Percentiles rank a stretch among this genome's conserved stretches.
Conservation (phyloP, 2,888 invertebrate genomes). For the Baronia brevicornis region DNA sequence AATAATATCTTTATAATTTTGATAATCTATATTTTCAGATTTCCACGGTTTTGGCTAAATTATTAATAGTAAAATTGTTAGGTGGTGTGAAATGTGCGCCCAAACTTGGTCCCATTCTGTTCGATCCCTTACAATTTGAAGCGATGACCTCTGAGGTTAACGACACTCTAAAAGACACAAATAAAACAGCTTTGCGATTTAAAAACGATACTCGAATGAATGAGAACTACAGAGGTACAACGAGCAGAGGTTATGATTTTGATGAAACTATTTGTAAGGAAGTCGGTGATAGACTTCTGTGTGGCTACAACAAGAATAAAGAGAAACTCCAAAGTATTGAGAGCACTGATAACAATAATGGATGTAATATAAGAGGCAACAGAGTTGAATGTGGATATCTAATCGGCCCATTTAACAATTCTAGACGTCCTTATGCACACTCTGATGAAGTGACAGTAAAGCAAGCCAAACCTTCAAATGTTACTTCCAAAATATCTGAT, state of each 20-base stretch:
- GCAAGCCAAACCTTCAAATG: background rate
- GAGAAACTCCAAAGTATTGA: conserved; percentile 25
- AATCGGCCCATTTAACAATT: conserved; percentile 20
- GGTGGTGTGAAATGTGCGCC: conserved; percentile 35
- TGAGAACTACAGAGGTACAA: background rate
- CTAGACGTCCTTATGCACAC: conserved; percentile 22
- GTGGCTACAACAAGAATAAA: conserved; percentile 53
- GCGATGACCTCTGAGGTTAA: conserved; percentile 18
- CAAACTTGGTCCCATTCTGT: conserved; percentile 31
- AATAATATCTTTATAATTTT: no score
- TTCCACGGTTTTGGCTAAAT: background rate
- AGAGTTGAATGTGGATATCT: conserved; percentile 58
- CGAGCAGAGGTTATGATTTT: conserved; percentile 35
- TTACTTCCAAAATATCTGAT: background rate
- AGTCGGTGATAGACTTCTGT: conserved; percentile 40
- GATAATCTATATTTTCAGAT: no score
- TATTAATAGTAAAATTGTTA: no score
- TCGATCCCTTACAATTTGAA: conserved; percentile 33
- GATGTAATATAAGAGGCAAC: conserved; percentile 40
- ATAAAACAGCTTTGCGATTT: conserved; percentile 3
- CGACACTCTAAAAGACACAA: no score
- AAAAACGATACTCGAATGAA: background rate
- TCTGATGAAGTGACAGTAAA: conserved; percentile 2
- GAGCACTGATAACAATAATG: conserved; percentile 32
- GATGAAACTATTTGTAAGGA: conserved; percentile 39